Conservation (phyloP, 2,888 invertebrate genomes). For the Lasioglossum oenotherae region DNA sequence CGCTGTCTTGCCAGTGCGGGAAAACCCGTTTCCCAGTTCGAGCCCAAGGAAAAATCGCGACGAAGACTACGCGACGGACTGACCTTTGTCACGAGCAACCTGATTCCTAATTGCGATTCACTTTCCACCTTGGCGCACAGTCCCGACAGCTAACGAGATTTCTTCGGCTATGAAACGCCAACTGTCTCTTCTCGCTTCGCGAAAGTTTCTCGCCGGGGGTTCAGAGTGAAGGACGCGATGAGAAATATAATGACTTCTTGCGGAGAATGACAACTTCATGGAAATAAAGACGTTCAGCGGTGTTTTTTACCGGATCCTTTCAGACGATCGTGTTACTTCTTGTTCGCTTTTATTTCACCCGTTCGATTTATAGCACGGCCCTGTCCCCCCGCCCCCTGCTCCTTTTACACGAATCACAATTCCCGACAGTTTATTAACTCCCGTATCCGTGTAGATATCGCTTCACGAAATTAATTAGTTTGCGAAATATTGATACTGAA, state of each 20-base stretch:
- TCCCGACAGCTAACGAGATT: slow-evolving; percentile 36
- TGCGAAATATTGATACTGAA: neutral
- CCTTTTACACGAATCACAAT: neutral
- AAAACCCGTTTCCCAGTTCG: slow-evolving; percentile 14
- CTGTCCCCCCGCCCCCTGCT: too few relatives aligned
- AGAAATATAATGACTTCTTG: slow-evolving; percentile 8
- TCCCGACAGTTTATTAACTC: neutral
- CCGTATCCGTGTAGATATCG: neutral
- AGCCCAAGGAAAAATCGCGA: slow-evolving; percentile 33
- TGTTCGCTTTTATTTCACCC: neutral
- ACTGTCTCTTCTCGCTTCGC: neutral
- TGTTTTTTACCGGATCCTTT: neutral
- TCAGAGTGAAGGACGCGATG: neutral
- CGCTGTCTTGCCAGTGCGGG: neutral
- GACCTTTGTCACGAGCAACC: slow-evolving; percentile 43
- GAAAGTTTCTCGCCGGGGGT: neutral
- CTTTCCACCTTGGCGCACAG: slow-evolving; percentile 6
- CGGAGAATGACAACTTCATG: slow-evolving; percentile 10
- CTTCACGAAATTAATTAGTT: neutral
- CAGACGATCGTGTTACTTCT: neutral
- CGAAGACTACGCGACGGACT: slow-evolving; percentile 2
- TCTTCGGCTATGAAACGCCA: slow-evolving; percentile 26
- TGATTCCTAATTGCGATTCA: slow-evolving; percentile 40
- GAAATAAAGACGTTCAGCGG: neutral
- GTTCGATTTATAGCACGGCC: neutral